These are phyloP conservation scores for Odocoileus virginianus DNA, from an alignment of 2,113 vertebrate species.

Conservation along the genomic window DNA sequence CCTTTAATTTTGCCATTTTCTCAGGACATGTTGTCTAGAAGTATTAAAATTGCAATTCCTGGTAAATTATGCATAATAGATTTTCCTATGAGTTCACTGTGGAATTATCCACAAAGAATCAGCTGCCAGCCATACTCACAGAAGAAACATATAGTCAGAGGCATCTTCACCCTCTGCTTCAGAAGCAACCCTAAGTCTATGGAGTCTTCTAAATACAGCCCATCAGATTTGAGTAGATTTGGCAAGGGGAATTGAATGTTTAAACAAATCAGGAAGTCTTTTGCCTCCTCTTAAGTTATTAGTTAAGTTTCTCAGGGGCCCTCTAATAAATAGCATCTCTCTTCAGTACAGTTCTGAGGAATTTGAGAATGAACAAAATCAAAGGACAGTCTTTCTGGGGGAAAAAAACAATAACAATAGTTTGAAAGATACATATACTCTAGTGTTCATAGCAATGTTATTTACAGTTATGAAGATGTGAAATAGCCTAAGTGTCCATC, in stretches of 20 bases:
- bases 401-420: not conserved
- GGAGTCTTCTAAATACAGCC: not conserved
- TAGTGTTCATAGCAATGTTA: not conserved
- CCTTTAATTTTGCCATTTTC: not conserved
- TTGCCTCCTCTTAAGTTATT: not conserved
- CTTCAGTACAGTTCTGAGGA: not conserved
- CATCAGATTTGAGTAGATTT: not conserved
- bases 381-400: not conserved
- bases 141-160: not conserved
- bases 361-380: not conserved
- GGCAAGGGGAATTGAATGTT: not conserved
- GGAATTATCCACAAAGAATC: not conserved
- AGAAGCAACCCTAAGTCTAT: not conserved
- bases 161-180: not conserved
- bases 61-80: not conserved
- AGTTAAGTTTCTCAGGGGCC: not conserved
- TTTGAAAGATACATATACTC: not conserved
- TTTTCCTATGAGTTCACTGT: not conserved
- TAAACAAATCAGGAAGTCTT: not conserved
- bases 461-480: not conserved
- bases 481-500: not conserved
- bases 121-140: not conserved
- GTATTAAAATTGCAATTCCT: not conserved
- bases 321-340: not conserved
- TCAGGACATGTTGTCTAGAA: not conserved